Base-by-base conservation (phyloP, 2,113 vertebrate genomes). In the Alethe diademata region DNA sequence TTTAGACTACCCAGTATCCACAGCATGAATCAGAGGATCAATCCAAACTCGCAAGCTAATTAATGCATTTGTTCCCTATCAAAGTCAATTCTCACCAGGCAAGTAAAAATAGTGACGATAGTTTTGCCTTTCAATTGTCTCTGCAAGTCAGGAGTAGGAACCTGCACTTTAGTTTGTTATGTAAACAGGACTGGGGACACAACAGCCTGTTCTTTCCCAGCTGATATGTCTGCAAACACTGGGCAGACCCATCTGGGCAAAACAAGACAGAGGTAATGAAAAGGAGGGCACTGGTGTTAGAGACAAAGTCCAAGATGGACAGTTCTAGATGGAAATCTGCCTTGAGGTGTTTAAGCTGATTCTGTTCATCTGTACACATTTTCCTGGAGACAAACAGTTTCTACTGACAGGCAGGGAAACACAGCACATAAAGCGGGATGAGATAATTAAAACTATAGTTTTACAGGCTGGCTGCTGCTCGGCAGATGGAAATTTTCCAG, bases 401-500 rank as follows among this genome's bases (percentile, higher is more conserved):
- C 60, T 35, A 31, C 47, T 36, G 45, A 4, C 28, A 82, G 64
- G 31, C 18, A 9, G 1, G 2, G 53, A 56, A 89, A 66, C 4
- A 3, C 6, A 8, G 15, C 4, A 5, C 19, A 60, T 28, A 25
- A 60, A 24, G 40, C 1, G 0, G 65, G 65, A 82, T 14, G 10
- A 53, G 26, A 9, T 1, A 2, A 66, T 45, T 58, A 69, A 43
- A 88, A 19, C 35, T 13, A 8, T 1, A 19, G 36, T 7, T 67
- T 53, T 33, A 22, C 53, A 57, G 65, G 9, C 81, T 20, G 40
- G 23, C 73, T 75, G 83, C 75, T 74, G 26, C 57, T 29, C 2
- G 5, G 73, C 31, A 57, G 53, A 75, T 74, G 54, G 80, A 84
- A 72, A 87, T 57, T 54, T 94, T 82, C 70, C 93, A 92, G 70